These are phyloP conservation scores for Piprites chloris DNA, from an alignment of 2,113 vertebrate species.

Conservation along the genomic window DNA sequence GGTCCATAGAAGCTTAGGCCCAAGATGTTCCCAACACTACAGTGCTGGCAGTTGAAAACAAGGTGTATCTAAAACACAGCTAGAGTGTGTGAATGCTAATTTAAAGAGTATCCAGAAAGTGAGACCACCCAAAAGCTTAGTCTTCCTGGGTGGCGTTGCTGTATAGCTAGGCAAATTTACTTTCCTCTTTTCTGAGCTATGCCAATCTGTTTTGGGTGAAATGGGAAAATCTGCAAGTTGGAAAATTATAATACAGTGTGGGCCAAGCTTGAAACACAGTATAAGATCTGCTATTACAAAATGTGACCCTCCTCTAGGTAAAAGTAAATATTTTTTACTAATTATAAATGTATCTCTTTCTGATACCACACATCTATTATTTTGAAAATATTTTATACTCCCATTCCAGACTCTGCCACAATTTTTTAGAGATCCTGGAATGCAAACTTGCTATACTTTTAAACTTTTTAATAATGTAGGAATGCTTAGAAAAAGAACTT, in stretches of 20 bases:
- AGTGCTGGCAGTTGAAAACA: neutral
- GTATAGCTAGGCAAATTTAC: neutral
- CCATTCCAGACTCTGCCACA: neutral
- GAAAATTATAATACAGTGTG: neutral
- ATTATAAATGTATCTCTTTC: neutral
- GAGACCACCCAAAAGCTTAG: neutral
- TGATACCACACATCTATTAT: neutral
- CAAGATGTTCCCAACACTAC: too few relatives aligned
- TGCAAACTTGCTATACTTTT: neutral
- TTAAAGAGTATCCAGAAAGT: neutral
- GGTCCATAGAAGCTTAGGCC: too few relatives aligned
- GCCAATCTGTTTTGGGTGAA: neutral
- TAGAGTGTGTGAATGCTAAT: neutral
- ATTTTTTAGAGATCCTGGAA: neutral
- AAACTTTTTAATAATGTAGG: neutral
- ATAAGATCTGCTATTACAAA: neutral
- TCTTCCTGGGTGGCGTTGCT: neutral
- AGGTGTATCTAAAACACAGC: neutral
- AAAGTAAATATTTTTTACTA: neutral
- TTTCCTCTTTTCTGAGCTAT: neutral
- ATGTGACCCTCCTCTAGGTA: neutral
- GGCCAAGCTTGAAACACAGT: neutral
- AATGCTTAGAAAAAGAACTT: conserved; percentile 15
- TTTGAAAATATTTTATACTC: neutral
- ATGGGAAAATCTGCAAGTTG: neutral